These are phyloP conservation scores for Tragopan temminckii DNA, from an alignment of 2,797 vertebrate genomes.

Conservation along the genomic window DNA sequence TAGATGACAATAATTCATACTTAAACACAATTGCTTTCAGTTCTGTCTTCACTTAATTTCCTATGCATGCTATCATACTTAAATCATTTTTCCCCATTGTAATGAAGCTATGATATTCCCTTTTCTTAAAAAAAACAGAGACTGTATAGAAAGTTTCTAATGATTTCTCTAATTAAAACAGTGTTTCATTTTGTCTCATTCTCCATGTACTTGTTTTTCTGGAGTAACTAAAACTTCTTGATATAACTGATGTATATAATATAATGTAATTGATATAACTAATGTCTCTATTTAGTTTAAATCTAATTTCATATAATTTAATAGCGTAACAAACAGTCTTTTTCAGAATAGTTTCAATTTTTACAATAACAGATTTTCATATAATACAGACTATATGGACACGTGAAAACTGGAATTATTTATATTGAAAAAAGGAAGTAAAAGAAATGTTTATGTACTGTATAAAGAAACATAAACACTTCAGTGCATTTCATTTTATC, in stretches of 20 bases:
- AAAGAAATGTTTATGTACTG: not conserved
- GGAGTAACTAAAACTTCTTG: not conserved
- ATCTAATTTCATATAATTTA: not conserved
- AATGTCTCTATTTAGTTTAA: not conserved
- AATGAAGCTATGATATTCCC: not conserved
- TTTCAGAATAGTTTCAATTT: not conserved
- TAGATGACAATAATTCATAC: not conserved
- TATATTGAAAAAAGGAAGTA: not conserved
- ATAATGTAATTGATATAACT: not conserved
- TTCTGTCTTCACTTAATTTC: not conserved
- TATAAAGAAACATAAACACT: not conserved
- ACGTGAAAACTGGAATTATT: not conserved
- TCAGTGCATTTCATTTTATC: not conserved
- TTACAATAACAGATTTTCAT: not conserved
- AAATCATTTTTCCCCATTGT: not conserved
- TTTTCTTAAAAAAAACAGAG: not conserved
- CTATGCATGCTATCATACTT: not conserved
- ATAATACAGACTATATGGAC: not conserved
- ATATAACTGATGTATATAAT: not conserved
- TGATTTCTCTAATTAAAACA: not conserved
- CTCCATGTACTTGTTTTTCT: not conserved
- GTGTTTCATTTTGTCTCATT: not conserved
- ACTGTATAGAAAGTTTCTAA: not conserved
- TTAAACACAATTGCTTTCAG: not conserved
- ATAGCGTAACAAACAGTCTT: not conserved